Evolutionary conservation across 2,113 vertebrate species (phyloP).

Genomic region (Eclectus roratus): DNA sequence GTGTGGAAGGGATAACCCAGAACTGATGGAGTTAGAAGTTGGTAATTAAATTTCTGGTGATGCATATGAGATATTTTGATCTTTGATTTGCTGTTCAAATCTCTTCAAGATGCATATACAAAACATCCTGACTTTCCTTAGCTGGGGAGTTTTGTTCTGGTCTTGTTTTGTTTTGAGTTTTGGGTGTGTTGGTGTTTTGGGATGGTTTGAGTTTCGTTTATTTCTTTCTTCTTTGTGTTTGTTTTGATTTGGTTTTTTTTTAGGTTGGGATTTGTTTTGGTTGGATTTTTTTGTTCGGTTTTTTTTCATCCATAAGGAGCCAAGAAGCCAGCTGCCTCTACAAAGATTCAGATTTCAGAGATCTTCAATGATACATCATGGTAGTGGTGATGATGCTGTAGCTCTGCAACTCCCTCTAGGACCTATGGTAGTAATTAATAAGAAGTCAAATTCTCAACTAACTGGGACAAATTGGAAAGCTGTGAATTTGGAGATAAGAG

Average conservation of each 20-base stretch:
- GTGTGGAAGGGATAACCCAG: rapidly evolving
- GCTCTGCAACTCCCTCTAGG: background rate
- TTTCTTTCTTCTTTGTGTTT: background rate
- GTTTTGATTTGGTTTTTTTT: background rate
- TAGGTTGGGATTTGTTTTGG: background rate
- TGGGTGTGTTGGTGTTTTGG: background rate
- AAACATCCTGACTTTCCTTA: background rate
- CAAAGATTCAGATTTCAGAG: background rate
- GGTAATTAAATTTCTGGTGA: background rate
- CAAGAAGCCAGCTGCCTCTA: background rate
- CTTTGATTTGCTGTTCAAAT: background rate
- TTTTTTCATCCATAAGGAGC: rapidly evolving
- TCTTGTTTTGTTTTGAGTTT: too few species aligned
- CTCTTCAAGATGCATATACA: rapidly evolving
- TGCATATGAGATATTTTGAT: too few species aligned
- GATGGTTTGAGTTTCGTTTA: background rate
- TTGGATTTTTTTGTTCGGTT: background rate
- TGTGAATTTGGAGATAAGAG: constrained; percentile 49
- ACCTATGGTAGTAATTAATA: constrained; percentile 13
- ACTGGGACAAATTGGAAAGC: constrained; percentile 35
- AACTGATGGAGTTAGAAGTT: background rate
- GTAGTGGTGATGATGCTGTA: background rate
- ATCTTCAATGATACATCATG: rapidly evolving
- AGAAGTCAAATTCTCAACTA: background rate
- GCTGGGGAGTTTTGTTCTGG: too few species aligned